Evolutionary conservation across 2,888 invertebrate species (phyloP).

Genomic region (Leucophenga montana): DNA sequence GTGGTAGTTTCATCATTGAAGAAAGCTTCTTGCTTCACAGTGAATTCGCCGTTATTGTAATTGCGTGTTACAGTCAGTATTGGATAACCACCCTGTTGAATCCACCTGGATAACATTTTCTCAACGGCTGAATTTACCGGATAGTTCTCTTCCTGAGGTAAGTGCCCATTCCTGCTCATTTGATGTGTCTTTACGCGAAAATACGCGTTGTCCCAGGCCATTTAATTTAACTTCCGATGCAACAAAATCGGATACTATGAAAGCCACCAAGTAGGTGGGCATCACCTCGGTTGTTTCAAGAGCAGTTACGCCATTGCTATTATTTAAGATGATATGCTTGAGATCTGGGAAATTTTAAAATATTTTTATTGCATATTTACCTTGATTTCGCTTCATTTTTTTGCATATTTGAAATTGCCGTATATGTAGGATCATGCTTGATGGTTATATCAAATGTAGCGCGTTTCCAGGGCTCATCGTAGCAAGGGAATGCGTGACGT

Average conservation of each 20-base stretch:
- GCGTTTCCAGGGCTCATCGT: constrained; percentile 81
- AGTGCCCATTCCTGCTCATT: constrained; percentile 79
- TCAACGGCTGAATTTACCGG: constrained; percentile 74
- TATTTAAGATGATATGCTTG: background rate
- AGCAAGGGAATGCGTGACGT: constrained; percentile 83
- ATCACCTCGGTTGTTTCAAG: constrained; percentile 76
- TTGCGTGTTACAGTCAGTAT: constrained; percentile 75
- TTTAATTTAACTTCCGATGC: constrained; percentile 55
- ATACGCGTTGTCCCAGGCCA: constrained; percentile 62
- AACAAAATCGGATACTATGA: constrained; percentile 79
- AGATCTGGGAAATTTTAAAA: too few relatives aligned
- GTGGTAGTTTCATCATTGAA: constrained; percentile 43
- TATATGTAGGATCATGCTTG: constrained; percentile 59
- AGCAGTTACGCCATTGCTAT: constrained; percentile 51
- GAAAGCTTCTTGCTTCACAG: constrained; percentile 74
- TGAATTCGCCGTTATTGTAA: constrained; percentile 73
- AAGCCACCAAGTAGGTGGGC: constrained; percentile 87
- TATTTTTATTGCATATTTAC: too few relatives aligned
- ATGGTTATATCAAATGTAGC: constrained; percentile 75
- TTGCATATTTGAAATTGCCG: constrained; percentile 75
- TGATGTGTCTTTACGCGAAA: constrained; percentile 64
- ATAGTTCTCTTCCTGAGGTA: constrained; percentile 73
- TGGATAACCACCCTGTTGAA: constrained; percentile 77
- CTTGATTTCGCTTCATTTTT: constrained; percentile 8
- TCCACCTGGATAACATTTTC: constrained; percentile 78